These are phyloP conservation scores for Procavia capensis DNA, from an alignment of 2,113 vertebrate genomes.

Conservation along the genomic window DNA sequence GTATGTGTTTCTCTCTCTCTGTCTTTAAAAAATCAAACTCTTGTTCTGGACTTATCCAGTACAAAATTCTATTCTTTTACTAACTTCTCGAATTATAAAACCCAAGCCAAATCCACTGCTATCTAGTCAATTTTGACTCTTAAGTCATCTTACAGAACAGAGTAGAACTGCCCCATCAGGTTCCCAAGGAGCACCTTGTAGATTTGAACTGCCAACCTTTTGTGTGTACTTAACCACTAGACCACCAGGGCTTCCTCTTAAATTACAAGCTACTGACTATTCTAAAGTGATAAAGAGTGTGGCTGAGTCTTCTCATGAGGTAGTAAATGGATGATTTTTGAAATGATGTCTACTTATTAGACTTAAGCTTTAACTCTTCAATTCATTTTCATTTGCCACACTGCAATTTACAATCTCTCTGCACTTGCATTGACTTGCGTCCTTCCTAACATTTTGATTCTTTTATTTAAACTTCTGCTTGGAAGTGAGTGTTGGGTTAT, in stretches of 20 bases:
- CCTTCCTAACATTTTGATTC: neutral
- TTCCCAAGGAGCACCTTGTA: no score
- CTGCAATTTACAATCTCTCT: neutral
- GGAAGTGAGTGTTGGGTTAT: neutral
- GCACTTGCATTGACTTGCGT: neutral
- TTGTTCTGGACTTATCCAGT: neutral
- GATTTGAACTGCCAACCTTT: no score
- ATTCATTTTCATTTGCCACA: neutral
- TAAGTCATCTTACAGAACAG: no score
- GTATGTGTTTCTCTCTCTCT: neutral
- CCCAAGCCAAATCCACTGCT: no score
- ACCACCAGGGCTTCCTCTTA: no score
- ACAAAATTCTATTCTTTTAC: neutral
- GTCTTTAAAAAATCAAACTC: no score
- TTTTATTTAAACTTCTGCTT: neutral
- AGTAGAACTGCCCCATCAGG: no score
- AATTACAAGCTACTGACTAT: neutral
- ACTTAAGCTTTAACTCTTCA: neutral
- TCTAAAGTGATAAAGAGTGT: neutral
- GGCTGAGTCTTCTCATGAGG: neutral
- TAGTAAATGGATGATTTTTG: neutral
- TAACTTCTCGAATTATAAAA: neutral
- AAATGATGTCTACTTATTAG: neutral
- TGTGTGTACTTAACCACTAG: no score
- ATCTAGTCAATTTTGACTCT: no score